Evolutionary conservation across 2,888 invertebrate species (phyloP).

Genomic region (Drosophila acutilabella): DNA sequence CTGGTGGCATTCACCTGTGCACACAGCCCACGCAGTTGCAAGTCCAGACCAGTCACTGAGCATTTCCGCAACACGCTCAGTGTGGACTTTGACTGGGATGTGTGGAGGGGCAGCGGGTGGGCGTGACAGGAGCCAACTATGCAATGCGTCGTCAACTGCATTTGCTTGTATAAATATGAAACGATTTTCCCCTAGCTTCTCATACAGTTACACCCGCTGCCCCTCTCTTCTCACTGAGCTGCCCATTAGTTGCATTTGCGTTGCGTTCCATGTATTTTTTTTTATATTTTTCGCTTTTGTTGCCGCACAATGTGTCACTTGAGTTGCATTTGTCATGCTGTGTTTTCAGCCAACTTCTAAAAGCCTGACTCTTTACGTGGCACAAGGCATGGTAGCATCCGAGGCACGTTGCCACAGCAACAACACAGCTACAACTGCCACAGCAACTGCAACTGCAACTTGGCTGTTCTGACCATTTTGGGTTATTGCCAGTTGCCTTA

Average conservation of each 20-base stretch:
- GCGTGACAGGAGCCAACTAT: conserved; percentile 42
- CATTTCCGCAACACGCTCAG: conserved; percentile 47
- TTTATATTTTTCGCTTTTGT: conserved; percentile 51
- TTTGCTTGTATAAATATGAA: conserved; percentile 70
- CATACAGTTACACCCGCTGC: not conserved
- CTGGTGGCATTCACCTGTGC: conserved; percentile 76
- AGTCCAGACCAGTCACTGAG: conserved; percentile 56
- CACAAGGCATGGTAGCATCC: conserved; percentile 29
- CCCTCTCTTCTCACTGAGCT: conserved; percentile 13
- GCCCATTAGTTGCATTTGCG: conserved; percentile 70
- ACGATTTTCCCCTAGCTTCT: conserved; percentile 14
- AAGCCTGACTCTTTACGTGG: conserved; percentile 42
- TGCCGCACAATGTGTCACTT: conserved; percentile 76
- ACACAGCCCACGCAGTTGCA: conserved; percentile 60
- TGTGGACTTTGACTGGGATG: not conserved
- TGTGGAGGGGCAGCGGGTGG: not conserved
- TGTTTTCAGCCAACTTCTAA: conserved; percentile 51
- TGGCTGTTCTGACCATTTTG: conserved; percentile 68
- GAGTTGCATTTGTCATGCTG: conserved; percentile 79
- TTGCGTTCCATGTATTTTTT: conserved; percentile 34
- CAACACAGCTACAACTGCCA: not conserved
- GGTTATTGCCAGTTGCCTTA: conserved; percentile 73
- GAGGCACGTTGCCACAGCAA: conserved; percentile 2
- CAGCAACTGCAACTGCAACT: conserved; percentile 1
- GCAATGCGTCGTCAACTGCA: conserved; percentile 49